Evolutionary conservation across 1,140 invertebrate genomes (phyloP).

Genomic region (Asbolus verrucosus): DNA sequence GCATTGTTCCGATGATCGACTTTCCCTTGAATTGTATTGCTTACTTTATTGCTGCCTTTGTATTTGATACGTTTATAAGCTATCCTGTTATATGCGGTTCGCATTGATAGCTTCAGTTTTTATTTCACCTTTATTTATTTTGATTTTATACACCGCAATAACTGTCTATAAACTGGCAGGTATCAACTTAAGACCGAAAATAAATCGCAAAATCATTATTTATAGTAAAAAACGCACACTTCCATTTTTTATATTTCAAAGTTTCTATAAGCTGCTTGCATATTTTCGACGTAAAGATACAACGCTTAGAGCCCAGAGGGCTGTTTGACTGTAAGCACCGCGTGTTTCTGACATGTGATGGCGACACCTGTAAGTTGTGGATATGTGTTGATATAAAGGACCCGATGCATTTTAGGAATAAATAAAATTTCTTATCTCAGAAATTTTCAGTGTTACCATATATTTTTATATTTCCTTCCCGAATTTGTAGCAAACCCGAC

Average conservation of each 20-base stretch:
- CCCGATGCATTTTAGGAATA: constrained; percentile 38
- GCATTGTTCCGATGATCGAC: constrained; percentile 35
- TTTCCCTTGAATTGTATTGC: constrained; percentile 34
- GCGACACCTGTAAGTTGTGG: constrained; percentile 42
- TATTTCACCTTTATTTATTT: constrained; percentile 28
- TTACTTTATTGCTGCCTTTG: constrained; percentile 39
- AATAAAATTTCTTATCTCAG: constrained; percentile 18
- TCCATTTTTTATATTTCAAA: constrained; percentile 5
- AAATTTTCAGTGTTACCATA: constrained; percentile 1
- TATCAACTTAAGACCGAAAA: constrained; percentile 20
- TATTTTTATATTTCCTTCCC: neutral
- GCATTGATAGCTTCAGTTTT: constrained; percentile 16
- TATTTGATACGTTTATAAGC: constrained; percentile 40
- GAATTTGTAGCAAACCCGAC: neutral
- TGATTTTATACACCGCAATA: constrained; percentile 31
- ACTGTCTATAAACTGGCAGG: no score
- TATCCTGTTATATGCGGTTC: constrained; percentile 14
- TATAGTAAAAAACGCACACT: constrained; percentile 35
- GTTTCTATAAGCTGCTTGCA: neutral
- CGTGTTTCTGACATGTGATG: constrained; percentile 38
- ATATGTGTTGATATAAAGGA: constrained; percentile 45
- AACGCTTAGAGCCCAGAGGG: constrained; percentile 17
- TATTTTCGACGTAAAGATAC: constrained; percentile 34
- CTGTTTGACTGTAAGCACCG: constrained; percentile 40
- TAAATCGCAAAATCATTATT: constrained; percentile 18